Conservation (phyloP, 2,797 vertebrate species). For the Ficedula albicollis region DNA sequence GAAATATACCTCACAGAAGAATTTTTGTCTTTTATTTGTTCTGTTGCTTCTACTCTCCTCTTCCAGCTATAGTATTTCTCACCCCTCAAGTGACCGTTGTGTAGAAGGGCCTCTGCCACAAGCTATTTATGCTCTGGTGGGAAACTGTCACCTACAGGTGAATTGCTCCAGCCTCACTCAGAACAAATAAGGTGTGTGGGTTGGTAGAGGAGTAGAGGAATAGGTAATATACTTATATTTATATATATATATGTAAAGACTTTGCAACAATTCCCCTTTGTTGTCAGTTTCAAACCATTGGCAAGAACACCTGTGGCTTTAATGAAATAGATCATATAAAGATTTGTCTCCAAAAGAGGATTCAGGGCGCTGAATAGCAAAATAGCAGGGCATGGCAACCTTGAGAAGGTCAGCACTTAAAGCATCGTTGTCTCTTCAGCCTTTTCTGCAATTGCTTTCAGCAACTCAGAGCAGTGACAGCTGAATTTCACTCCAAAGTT, state of each 20-base stretch:
- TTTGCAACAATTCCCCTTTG: not conserved
- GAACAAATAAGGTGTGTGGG: not conserved
- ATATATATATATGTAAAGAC: not conserved
- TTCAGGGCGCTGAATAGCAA: not conserved
- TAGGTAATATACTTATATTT: not conserved
- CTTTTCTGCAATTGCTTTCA: not conserved
- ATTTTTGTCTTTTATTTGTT: not conserved
- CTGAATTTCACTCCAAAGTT: not conserved
- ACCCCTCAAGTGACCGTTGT: not conserved
- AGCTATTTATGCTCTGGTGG: not conserved
- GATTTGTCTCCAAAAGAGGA: not conserved
- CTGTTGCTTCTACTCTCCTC: not conserved
- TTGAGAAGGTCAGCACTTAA: not conserved
- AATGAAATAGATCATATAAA: not conserved
- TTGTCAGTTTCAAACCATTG: not conserved
- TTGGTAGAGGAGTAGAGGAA: not conserved
- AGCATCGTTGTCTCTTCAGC: accelerated
- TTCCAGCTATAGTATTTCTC: not conserved
- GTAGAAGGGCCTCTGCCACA: not conserved
- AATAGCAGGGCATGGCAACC: not conserved
- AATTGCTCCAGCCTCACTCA: not conserved
- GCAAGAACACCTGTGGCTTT: not conserved
- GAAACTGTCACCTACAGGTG: not conserved
- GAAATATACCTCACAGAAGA: not conserved
- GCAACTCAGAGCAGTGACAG: not conserved